A percentile compares a stretch with the other conserved stretches of the same genome.
phyloP scores from a whole-genome alignment of 2,888 invertebrate genomes.

The Latrodectus hesperus region DNA sequence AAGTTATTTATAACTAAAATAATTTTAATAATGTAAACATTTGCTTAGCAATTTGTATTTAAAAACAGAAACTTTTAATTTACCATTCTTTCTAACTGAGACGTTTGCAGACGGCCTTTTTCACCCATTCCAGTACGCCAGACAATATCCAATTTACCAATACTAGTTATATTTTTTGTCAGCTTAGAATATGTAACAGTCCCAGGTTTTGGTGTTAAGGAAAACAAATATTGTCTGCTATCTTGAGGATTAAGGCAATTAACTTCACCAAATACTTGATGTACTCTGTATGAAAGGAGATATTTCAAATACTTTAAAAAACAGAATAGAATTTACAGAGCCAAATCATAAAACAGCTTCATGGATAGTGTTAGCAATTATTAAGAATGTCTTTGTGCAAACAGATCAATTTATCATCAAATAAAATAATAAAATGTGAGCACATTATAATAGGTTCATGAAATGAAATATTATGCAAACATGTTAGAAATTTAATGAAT shows the following conservation, averaged over 20 bases:
- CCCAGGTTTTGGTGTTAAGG: conserved; percentile 87
- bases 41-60: too few relatives aligned
- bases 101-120: conserved; percentile 95
- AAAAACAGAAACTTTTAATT: conserved; percentile 62
- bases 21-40: too few relatives aligned
- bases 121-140: conserved; percentile 98
- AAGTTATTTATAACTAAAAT: too few relatives aligned
- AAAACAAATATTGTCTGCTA: conserved; percentile 95
- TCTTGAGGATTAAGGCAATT: conserved; percentile 87
- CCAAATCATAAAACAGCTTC: too few relatives aligned
- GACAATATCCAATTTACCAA: conserved; percentile 97
- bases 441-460: too few relatives aligned
- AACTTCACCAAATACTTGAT: conserved; percentile 75
- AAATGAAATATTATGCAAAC: too few relatives aligned
- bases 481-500: too few relatives aligned
- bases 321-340: too few relatives aligned
- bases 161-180: conserved; percentile 87
- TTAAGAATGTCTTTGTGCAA: too few relatives aligned
- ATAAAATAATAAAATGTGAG: too few relatives aligned
- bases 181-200: conserved; percentile 85
- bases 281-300: conserved; percentile 10
- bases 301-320: background rate
- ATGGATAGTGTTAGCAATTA: too few relatives aligned
- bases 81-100: conserved; percentile 92
- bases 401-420: too few relatives aligned